Conservation (phyloP, 2,797 vertebrate species). For the Rhynchonycteris naso region DNA sequence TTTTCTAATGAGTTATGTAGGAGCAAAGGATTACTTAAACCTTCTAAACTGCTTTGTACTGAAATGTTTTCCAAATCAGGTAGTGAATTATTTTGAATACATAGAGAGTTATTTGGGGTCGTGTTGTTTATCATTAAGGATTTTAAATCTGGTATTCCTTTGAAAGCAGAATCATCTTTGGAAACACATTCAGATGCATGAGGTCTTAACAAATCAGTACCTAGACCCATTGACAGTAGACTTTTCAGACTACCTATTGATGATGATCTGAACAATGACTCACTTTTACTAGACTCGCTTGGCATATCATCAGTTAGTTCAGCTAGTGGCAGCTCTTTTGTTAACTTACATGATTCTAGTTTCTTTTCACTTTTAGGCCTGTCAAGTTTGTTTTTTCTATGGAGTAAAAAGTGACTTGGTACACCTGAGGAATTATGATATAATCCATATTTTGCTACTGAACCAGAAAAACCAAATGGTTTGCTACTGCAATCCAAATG, state of each 20-base stretch:
- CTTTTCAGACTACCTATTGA: constrained; percentile 83
- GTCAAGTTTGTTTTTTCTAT: constrained; percentile 78
- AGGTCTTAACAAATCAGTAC: constrained; percentile 69
- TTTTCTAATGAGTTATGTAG: constrained; percentile 85
- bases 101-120: constrained; percentile 81
- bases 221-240: constrained; percentile 82
- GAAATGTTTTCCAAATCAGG: constrained; percentile 71
- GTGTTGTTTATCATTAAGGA: constrained; percentile 72
- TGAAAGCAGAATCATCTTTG: constrained; percentile 73
- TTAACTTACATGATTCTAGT: constrained; percentile 82
- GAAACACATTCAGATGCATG: constrained; percentile 68
- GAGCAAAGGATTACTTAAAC: constrained; percentile 76
- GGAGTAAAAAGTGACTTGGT: constrained; percentile 75
- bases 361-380: constrained; percentile 79
- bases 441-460: constrained; percentile 80
- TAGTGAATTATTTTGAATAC: constrained; percentile 69
- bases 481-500: constrained; percentile 65
- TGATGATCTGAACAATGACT: constrained; percentile 68
- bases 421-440: constrained; percentile 75
- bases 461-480: constrained; percentile 78
- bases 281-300: constrained; percentile 74
- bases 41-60: constrained; percentile 53
- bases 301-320: constrained; percentile 78
- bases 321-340: constrained; percentile 76
- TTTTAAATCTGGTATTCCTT: constrained; percentile 82